Base-by-base conservation (phyloP, 2,113 vertebrate species). In the Parus major region DNA sequence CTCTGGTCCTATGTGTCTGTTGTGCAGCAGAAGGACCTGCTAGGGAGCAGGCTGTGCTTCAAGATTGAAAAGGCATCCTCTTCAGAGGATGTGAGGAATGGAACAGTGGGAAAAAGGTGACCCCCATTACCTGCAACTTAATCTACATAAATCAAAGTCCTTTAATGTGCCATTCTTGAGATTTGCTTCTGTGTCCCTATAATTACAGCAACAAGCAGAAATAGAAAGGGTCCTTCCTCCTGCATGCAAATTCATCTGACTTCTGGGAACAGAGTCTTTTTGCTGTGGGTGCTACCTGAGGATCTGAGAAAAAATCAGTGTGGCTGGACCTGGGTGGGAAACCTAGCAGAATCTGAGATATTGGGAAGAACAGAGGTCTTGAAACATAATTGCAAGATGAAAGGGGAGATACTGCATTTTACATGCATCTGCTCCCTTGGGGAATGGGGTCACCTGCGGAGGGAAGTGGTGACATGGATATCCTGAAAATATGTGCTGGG, bases 171-270 rank as follows among this genome's bases (percentile, higher is more conserved):
- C 1, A 1, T 87, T 70, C 22, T 33, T 65, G 36, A 57, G 19
- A 52, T 53, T 78, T 44, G 66, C 18, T 83, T 68, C 42, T 64
- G 7, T 42, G 8, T 55, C 25, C 44, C 27, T 24, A 1, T 71
- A 64, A 29, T 11, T 39, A 31, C 12, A 92, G 12, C 24, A 94
- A 86, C 1, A 7, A 60, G 18, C 12, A 83, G 83, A 64, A 86
- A 33, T 7, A 64, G 35, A 18, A 60, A 64, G 16, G 7, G 4
- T 56, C 18, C 33, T 80, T 86, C 24, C 9, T 82, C 19, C 11
- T 22, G 8, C 0, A 0, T 60, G 3, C 72, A 52, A 72, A 15
- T 65, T 41, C 5, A n/a, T 29, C 33, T 50, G 10, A 25, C 47
- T 79, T 9, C 35, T 16, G 16, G 19, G 5, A 86, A 9, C 19